These are phyloP conservation scores for Dipodomys ordii DNA, from an alignment of 2,113 vertebrate genomes.

Conservation along the genomic window DNA sequence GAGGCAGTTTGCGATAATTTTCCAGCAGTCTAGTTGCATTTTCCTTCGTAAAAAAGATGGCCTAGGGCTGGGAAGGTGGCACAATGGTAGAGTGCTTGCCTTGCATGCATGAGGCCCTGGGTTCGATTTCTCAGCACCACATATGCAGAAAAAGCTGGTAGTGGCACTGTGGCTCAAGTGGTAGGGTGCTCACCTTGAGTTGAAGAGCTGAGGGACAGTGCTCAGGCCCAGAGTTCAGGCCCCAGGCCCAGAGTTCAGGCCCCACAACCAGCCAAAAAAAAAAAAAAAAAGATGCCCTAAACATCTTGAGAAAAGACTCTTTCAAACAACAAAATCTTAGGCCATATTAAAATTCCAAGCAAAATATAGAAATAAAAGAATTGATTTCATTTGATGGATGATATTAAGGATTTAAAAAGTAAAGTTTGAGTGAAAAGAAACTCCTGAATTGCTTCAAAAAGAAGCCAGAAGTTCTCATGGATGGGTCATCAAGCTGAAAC, in stretches of 20 bases:
- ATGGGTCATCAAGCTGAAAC: neutral
- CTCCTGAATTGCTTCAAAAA: neutral
- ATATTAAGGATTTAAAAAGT: neutral
- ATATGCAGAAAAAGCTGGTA: too few species aligned
- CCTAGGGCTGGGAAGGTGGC: too few species aligned
- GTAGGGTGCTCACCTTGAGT: too few species aligned
- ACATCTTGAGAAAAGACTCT: slow-evolving; percentile 26
- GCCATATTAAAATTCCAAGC: slow-evolving; percentile 28
- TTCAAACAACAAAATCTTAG: slow-evolving; percentile 40
- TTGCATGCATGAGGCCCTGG: too few species aligned
- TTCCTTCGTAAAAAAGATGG: slow-evolving; percentile 30
- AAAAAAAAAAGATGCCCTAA: neutral
- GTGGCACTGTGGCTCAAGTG: too few species aligned
- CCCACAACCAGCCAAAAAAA: too few species aligned
- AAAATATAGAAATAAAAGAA: slow-evolving; percentile 17
- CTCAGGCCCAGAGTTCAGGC: too few species aligned
- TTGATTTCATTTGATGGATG: neutral
- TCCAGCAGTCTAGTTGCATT: neutral
- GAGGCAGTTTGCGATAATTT: slow-evolving; percentile 21
- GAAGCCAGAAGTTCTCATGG: neutral
- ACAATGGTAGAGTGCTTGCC: too few species aligned
- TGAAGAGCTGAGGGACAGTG: too few species aligned
- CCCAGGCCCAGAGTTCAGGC: too few species aligned
- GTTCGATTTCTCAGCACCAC: too few species aligned
- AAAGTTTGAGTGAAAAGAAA: neutral